Evolutionary conservation across 2,888 invertebrate species (phyloP).

Genomic region (Antitype chi): DNA sequence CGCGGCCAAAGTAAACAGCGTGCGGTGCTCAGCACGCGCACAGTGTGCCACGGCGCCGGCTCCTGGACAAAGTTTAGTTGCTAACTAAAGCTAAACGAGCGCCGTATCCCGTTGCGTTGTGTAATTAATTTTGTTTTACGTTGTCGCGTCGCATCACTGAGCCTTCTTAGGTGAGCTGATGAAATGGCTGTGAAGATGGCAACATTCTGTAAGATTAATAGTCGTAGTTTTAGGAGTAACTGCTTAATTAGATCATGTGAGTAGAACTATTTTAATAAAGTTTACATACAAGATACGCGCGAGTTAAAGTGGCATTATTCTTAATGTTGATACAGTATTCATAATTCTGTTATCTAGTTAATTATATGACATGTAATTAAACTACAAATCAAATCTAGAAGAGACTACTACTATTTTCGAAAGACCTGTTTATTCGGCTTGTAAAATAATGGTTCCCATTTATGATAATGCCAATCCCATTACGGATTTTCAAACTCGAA

Average conservation of each 20-base stretch:
- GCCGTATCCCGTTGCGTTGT: slow-evolving; percentile 40
- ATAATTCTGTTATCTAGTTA: not conserved
- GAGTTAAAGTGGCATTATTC: not conserved
- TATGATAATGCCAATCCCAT: not conserved
- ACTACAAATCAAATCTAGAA: not conserved
- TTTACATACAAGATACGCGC: too few relatives aligned
- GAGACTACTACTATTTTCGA: not conserved
- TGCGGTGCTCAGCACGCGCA: slow-evolving; percentile 28
- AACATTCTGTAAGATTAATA: slow-evolving; percentile 11
- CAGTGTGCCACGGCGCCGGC: slow-evolving; percentile 18
- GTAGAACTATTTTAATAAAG: not conserved
- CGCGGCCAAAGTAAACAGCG: slow-evolving; percentile 26
- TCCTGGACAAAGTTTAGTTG: slow-evolving; percentile 58
- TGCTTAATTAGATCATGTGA: too few relatives aligned
- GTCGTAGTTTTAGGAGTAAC: not conserved
- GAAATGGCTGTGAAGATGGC: slow-evolving; percentile 17
- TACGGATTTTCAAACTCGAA: too few relatives aligned
- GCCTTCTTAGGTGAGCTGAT: slow-evolving; percentile 29
- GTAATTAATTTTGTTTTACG: slow-evolving; percentile 57
- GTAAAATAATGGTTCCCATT: not conserved
- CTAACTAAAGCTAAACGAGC: slow-evolving; percentile 47
- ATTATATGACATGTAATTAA: not conserved
- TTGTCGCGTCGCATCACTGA: slow-evolving; percentile 27
- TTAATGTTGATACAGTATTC: not conserved
- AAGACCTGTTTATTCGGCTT: not conserved